phyloP scores from a whole-genome alignment of 2,888 invertebrate genomes.

The Bombylius major region DNA sequence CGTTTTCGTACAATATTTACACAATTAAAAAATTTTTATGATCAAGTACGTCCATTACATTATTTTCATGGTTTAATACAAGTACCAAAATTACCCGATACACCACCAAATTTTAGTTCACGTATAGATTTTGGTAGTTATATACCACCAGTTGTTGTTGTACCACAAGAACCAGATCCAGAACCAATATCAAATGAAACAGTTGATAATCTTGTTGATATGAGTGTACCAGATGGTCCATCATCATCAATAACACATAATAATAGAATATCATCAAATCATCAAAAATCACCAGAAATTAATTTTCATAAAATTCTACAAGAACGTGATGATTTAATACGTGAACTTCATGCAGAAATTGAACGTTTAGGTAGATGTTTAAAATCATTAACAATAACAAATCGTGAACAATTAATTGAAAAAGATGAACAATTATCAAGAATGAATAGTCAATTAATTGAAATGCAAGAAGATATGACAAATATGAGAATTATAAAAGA shows the following conservation, averaged over 20 bases:
- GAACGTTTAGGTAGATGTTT: constrained; percentile 16
- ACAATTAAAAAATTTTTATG: constrained; percentile 82
- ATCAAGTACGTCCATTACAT: constrained; percentile 83
- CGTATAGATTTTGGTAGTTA: constrained; percentile 85
- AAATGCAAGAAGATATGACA: constrained; percentile 24
- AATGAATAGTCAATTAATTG: constrained; percentile 25
- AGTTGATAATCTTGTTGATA: constrained; percentile 32
- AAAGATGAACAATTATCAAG: constrained; percentile 23
- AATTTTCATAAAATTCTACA: constrained; percentile 32
- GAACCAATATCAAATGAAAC: constrained; percentile 23
- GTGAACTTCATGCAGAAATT: constrained; percentile 61
- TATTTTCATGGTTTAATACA: constrained; percentile 94
- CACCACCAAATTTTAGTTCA: constrained; percentile 88
- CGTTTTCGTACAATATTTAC: constrained; percentile 84
- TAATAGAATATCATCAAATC: constrained; percentile 2
- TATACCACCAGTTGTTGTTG: constrained; percentile 82
- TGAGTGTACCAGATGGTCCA: constrained; percentile 14
- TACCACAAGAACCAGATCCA: constrained; percentile 52
- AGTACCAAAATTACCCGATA: constrained; percentile 81
- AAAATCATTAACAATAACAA: constrained; percentile 13
- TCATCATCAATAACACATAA: constrained; percentile 11
- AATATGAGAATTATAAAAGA: constrained; percentile 28
- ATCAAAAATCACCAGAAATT: constrained; percentile 13
- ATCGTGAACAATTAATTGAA: constrained; percentile 15
- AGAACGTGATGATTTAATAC: constrained; percentile 62